phyloP scores from a whole-genome alignment of 2,888 invertebrate species.

The Epistrophella euchroma region DNA sequence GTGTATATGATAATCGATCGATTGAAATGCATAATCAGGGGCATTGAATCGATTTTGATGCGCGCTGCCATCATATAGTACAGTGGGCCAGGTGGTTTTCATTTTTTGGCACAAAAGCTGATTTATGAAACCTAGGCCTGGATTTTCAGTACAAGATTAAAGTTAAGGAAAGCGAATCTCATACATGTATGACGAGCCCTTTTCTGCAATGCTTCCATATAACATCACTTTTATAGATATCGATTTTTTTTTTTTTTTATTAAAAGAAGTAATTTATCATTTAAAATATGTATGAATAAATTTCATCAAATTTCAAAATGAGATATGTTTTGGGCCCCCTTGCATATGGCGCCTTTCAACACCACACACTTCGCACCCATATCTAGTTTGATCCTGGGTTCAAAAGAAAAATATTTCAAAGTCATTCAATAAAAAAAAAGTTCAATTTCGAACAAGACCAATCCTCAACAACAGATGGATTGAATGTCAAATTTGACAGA shows the following conservation, averaged over 20 bases:
- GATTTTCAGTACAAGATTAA: too few species aligned
- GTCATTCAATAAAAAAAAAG: conserved; percentile 15
- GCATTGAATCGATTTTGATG: conserved; percentile 28
- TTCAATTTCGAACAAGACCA: conserved; percentile 35
- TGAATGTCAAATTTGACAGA: conserved; percentile 71
- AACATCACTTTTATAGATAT: too few species aligned
- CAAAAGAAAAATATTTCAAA: conserved; percentile 15
- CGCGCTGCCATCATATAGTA: not conserved
- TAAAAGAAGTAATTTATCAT: too few species aligned
- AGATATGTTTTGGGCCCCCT: not conserved
- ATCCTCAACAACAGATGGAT: conserved; percentile 45
- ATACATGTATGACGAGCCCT: too few species aligned
- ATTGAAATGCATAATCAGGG: conserved; percentile 45
- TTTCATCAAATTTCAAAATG: not conserved
- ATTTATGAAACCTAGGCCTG: not conserved
- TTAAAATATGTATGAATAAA: not conserved
- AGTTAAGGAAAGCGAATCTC: too few species aligned
- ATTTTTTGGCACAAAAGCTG: not conserved
- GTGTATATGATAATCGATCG: conserved; percentile 36
- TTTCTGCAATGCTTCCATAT: too few species aligned
- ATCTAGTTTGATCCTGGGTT: not conserved
- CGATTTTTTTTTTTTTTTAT: too few species aligned
- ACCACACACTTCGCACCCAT: not conserved
- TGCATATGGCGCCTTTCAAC: not conserved
- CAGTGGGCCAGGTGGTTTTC: not conserved